Base-by-base conservation (phyloP, 2,797 vertebrate species). In the Mormyrus proboscirostris region DNA sequence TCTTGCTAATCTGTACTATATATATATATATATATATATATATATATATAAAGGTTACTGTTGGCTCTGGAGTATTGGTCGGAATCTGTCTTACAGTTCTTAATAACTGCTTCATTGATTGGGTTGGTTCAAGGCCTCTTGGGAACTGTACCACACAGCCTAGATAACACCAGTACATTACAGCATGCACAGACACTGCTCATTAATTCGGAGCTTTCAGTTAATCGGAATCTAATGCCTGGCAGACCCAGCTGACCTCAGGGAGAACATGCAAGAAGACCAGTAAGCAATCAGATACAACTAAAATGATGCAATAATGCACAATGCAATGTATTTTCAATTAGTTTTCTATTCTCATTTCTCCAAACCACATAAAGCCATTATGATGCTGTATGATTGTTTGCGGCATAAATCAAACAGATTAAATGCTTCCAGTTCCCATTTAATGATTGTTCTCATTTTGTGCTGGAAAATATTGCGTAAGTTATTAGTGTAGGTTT, bases 301-400 rank as follows among this genome's bases (percentile, higher is more conserved):
- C 16, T 19, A 16, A 38, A 73, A 73, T 76, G 69, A 76, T 38
- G 41, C 38, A 14, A 38, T 73, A 73, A 73, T 73, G 33, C 29
- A 16, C 69, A 41, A 73, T 73, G 69, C 69, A 16, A 38, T 73
- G 16, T 19, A 76, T 76, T 76, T 76, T 76, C 69, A 41, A 76
- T 76, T 41, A 85, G 44, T 73, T 8, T 55, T 50, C 49, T 33
- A 38, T n/a, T 16, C 7, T 25, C 10, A 69, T 53, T 33, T 2
- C 25, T 69, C 25, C 62, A 65, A 38, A 59, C 53, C 14, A 38
- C 29, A 25, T 89, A 53, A 73, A 38, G 62, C 84, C 50, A 89
- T 38, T 57, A 9, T 19, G 69, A 22, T 33, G 90, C 91, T 89
- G 29, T 89, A 25, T 85, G 51, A 85, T 85, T 85, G 83, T 51